Evolutionary conservation across 1,140 invertebrate species (phyloP).

Genomic region (Orussus abietinus): DNA sequence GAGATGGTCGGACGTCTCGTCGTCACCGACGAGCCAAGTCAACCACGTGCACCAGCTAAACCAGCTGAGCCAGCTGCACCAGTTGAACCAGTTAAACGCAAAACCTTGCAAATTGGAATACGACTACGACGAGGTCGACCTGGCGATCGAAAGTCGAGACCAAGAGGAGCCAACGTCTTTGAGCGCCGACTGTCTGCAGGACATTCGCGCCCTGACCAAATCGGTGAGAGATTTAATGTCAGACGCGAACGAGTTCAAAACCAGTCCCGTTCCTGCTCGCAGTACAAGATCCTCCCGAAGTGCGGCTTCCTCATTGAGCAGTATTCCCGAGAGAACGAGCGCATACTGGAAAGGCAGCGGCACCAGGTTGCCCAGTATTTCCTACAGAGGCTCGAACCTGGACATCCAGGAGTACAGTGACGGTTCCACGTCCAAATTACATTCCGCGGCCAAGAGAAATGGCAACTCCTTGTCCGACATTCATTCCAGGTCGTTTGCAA

Average conservation of each 20-base stretch:
- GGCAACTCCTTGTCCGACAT: constrained; percentile 21
- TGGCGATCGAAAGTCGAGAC: constrained; percentile 18
- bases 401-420: constrained; percentile 4
- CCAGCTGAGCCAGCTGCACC: too few species aligned
- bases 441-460: constrained; percentile 26
- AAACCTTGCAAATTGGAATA: too few species aligned
- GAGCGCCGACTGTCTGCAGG: constrained; percentile 28
- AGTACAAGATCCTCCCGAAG: constrained; percentile 19
- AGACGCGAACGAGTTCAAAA: constrained; percentile 11
- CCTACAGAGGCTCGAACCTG: neutral
- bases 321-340: constrained; percentile 28
- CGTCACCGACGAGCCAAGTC: constrained; percentile 1
- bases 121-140: constrained; percentile 23
- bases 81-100: too few species aligned
- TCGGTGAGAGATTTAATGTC: constrained; percentile 31
- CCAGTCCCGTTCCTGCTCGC: too few species aligned
- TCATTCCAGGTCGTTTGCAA: constrained; percentile 18
- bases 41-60: too few species aligned
- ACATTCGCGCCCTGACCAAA: constrained; percentile 25
- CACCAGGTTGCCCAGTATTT: neutral
- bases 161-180: constrained; percentile 22
- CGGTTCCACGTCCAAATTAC: constrained; percentile 13
- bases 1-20: constrained; percentile 10
- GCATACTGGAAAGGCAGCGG: constrained; percentile 17
- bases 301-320: constrained; percentile 24